Percentiles rank a stretch among this genome's conserved stretches.
Evolutionary conservation across 2,888 invertebrate genomes (phyloP).

Genomic region (Iphiclides podalirius): DNA sequence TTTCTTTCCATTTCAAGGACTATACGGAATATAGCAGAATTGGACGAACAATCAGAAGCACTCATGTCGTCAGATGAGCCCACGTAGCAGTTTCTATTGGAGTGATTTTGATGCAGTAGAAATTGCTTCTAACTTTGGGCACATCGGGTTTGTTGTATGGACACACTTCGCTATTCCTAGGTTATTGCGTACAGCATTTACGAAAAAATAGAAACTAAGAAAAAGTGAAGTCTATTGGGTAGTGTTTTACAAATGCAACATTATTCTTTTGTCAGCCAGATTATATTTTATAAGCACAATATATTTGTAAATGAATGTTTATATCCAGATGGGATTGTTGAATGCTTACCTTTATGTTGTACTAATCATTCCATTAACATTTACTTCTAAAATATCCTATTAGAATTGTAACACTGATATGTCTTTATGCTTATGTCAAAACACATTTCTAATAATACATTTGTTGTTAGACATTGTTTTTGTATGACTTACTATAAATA

Average conservation of each 20-base stretch:
- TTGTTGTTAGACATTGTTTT: background rate
- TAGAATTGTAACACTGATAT: background rate
- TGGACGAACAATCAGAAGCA: conserved; percentile 82
- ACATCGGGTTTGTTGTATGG: conserved; percentile 44
- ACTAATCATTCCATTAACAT: conserved; percentile 35
- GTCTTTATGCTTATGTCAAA: background rate
- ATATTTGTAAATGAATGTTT: background rate
- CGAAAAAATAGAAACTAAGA: conserved; percentile 8
- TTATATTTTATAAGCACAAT: conserved; percentile 5
- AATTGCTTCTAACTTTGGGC: conserved; percentile 29
- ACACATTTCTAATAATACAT: too few species aligned
- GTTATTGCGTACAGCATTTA: conserved; percentile 17
- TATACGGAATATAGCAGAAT: conserved; percentile 47
- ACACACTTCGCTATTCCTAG: conserved; percentile 43
- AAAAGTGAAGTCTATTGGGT: conserved; percentile 6
- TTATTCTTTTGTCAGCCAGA: background rate
- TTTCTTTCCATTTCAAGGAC: conserved; percentile 23
- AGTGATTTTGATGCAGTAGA: conserved; percentile 21
- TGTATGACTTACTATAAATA: background rate
- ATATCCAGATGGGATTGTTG: background rate
- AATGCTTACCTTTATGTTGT: conserved; percentile 31
- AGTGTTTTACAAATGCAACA: background rate
- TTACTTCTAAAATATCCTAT: conserved; percentile 19
- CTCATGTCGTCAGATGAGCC: conserved; percentile 75
- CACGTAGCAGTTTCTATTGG: conserved; percentile 51